Evolutionary conservation across 1,140 invertebrate genomes (phyloP), one percentile per base, ranked within the genome.

Genomic region (Ceratina japonica): DNA sequence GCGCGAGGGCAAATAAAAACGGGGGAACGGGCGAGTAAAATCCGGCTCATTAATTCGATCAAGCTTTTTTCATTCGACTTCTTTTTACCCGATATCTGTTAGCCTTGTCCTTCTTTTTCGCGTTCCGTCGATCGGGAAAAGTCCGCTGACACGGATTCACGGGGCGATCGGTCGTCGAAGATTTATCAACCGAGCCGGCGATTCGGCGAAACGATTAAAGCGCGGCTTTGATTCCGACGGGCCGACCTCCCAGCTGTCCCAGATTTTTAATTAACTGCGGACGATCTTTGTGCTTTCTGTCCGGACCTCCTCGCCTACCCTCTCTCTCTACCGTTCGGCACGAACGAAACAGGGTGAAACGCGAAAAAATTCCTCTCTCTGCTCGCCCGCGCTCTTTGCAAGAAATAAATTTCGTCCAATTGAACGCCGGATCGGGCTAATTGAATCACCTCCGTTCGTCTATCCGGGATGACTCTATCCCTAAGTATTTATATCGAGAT

Each of bases 221-320:
- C 65, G 10, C 49, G 8, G 65, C 49, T 68, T 52, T 68, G 65
- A 68, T 52, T 59, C 58, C 58, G 22, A 44, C 5, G 44, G 16
- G 16, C 7, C 13, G 44, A 24, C 4, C 16, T 68, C 3, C 31
- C 16, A 44, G 20, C 5, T 49, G 65, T 68, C 10, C 49, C n/a
- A 52, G 65, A 68, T 68, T 68, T 68, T 68, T 52, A 68, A 68
- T 68, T 68, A 68, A 52, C 65, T 51, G 49, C 37, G 37, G 49
- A 22, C 18, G 44, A 51, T 52, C 49, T 68, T 68, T 68, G 65
- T 52, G 12, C 65, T 24, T n/a, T 7, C 65, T 27, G 49, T 12
- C 44, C 65, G 13, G 49, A 52, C n/a, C 22, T 68, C 51, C 24
- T 24, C 27, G 27, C 27, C 27, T 31, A 1, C 37, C 10, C 37